Percentiles rank a stretch among this genome's conserved stretches.
These are phyloP conservation scores for Thera britannica DNA, from an alignment of 2,888 invertebrate genomes.

Conservation along the genomic window DNA sequence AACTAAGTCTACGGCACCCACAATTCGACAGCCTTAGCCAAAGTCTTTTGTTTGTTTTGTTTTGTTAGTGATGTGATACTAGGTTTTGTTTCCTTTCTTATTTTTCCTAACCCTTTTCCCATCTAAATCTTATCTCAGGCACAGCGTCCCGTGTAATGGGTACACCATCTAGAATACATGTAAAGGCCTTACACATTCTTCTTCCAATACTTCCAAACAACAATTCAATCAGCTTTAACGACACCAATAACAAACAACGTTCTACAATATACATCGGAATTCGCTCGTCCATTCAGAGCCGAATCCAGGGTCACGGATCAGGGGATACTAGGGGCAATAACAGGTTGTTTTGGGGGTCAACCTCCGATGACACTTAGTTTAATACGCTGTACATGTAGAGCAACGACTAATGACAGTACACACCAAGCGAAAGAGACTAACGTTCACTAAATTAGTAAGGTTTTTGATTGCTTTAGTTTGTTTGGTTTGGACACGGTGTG, in stretches of 20 bases:
- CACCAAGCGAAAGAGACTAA: neutral
- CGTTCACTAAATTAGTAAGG: neutral
- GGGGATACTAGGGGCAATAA: neutral
- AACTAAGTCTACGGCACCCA: no score
- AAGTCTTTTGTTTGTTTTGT: no score
- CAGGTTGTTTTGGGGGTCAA: conserved; percentile 2
- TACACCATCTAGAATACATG: no score
- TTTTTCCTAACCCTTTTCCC: no score
- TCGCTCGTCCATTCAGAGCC: conserved; percentile 20
- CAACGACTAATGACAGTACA: neutral
- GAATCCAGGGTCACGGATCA: conserved; percentile 1
- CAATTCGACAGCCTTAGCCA: no score
- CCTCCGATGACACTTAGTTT: conserved; percentile 13
- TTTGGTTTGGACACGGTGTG: no score
- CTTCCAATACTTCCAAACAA: conserved; percentile 22
- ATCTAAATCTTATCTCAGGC: neutral
- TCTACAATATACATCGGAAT: conserved; percentile 40
- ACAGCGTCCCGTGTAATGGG: neutral
- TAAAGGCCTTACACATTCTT: neutral
- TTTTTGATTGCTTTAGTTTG: no score
- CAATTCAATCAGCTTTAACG: conserved; percentile 39
- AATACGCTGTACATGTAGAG: neutral
- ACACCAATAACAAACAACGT: conserved; percentile 50
- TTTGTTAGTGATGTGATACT: no score
- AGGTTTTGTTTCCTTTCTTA: no score